These are phyloP conservation scores for Dromas ardeola DNA, from an alignment of 2,113 vertebrate species.

Conservation along the genomic window DNA sequence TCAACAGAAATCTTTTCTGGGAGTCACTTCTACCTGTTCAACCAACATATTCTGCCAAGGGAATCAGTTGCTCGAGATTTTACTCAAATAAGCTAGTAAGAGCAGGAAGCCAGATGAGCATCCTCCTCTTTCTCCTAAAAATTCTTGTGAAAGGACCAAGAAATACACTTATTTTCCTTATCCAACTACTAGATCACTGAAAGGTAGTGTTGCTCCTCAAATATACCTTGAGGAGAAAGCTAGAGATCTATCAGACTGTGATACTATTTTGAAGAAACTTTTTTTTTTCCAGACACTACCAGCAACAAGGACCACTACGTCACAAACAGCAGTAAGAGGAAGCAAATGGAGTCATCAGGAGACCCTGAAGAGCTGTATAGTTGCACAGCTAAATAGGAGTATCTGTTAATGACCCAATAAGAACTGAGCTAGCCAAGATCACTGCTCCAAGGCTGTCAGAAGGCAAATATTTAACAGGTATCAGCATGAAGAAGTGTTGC, in stretches of 20 bases:
- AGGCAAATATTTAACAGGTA: background rate
- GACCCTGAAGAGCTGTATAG: background rate
- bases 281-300: background rate
- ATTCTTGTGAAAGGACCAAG: background rate
- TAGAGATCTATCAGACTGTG: background rate
- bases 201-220: background rate
- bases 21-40: background rate
- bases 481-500: background rate
- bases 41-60: background rate
- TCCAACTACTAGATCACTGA: background rate
- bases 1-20: background rate
- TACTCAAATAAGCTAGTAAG: background rate
- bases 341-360: background rate
- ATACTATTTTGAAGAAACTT: background rate
- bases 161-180: background rate
- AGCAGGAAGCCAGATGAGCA: background rate
- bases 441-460: background rate
- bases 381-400: background rate
- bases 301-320: background rate
- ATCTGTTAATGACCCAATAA: background rate
- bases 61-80: background rate
- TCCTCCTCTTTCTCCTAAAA: background rate
- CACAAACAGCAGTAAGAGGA: background rate
- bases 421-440: background rate
- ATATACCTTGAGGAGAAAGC: background rate